Evolutionary conservation across 2,888 invertebrate genomes (phyloP), one percentile per base, ranked within the genome.

Genomic region (Malthinus seriepunctatus): DNA sequence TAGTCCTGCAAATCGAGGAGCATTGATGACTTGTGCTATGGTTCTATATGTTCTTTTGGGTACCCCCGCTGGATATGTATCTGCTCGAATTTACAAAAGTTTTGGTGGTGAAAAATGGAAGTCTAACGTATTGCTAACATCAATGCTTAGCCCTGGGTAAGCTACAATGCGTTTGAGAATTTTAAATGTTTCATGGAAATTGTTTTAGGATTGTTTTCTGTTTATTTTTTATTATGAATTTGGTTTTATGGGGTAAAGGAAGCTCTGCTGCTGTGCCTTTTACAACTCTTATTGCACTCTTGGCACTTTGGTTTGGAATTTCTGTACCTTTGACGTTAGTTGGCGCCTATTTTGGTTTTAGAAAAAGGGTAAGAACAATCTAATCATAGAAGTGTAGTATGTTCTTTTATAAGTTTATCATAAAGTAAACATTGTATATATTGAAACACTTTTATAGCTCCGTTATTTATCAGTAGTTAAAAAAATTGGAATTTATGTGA

Each of bases 81-180:
- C 97, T 56, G 96, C 99, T 0, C 83, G 98, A 68, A 88, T 99
- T 71, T 99, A 99, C 81, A 99, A 99, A 83, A 96, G 96, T 80
- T 97, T 98, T 79, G 97, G 97, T 8, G 99, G 99, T 1, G 89
- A 97, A 65, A 92, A 96, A 73, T 99, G 99, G 99, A 99, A 98
- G 81, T 93, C 94, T 58, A 99, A 99, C 80, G 95, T 99, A 1
- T 80, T 99, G 53, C 83, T 99, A 33, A 99, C 98, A 1, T 95
- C 97, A 4, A 93, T 97, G 86, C 84, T 99, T 9, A 93, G 96
- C 73, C 97, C 99, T 1, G 98, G 98, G 96, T 97, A 80, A 82
- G 84, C 70, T 32, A 44, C 10, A 23, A 1, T 31, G 6, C 11
- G 50, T 44, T 47, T 55, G 23, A 5, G 5, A 5, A 23, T 23